These are phyloP conservation scores for Acipenser oxyrinchus DNA, from an alignment of 2,797 vertebrate genomes.

Conservation along the genomic window DNA sequence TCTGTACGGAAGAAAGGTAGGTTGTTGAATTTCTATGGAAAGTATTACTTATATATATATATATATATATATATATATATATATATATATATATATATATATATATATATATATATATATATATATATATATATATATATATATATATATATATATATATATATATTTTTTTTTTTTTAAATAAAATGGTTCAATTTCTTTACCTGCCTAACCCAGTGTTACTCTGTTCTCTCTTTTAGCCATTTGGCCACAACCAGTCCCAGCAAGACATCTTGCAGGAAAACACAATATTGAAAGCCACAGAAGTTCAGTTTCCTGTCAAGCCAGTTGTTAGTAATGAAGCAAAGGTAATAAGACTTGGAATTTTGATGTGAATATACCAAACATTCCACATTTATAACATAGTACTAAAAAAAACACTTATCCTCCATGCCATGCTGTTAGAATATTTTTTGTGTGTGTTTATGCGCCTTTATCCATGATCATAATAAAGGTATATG, in stretches of 20 bases:
- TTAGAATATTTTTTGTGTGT: background rate
- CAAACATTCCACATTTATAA: background rate
- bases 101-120: too few species aligned
- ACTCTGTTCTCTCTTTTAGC: conserved; percentile 54
- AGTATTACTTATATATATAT: too few species aligned
- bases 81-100: too few species aligned
- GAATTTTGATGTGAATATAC: too few species aligned
- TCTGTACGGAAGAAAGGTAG: conserved; percentile 97
- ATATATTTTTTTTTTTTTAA: too few species aligned
- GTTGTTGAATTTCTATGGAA: conserved; percentile 1
- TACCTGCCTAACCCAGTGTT: background rate
- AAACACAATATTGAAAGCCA: conserved; percentile 98
- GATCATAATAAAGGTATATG: background rate
- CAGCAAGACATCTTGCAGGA: conserved; percentile 98
- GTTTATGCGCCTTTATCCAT: background rate
- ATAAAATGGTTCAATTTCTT: background rate
- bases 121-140: too few species aligned
- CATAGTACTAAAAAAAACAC: background rate
- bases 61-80: too few species aligned
- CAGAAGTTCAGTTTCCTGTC: conserved; percentile 94
- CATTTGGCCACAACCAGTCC: conserved; percentile 98
- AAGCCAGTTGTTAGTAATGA: conserved; percentile 96
- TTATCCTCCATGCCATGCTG: background rate
- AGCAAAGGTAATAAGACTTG: conserved; percentile 76
- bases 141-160: too few species aligned